Evolutionary conservation across 1,140 invertebrate species (phyloP).

Genomic region (Anagrus nilaparvatae): DNA sequence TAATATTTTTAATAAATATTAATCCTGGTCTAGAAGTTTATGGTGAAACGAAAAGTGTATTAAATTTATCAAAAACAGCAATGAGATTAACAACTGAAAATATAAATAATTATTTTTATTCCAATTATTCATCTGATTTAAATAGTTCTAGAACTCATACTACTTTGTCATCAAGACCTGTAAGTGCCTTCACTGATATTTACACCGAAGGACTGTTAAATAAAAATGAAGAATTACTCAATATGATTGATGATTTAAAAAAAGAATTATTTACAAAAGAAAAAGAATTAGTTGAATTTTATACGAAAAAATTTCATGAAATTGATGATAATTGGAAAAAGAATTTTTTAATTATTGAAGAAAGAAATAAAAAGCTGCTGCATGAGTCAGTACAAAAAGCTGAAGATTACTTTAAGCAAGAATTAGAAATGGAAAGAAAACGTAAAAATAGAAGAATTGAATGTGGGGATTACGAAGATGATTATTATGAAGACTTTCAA

Average conservation of each 20-base stretch:
- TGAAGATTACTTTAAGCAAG: constrained; percentile 26
- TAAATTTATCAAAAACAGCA: constrained; percentile 56
- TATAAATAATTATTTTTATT: too few species aligned
- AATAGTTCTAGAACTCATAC: background rate
- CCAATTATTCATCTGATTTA: too few species aligned
- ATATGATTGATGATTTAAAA: constrained; percentile 19
- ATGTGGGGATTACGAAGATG: constrained; percentile 14
- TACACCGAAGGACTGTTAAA: constrained; percentile 11
- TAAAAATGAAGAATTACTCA: constrained; percentile 17
- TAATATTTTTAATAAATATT: constrained; percentile 70
- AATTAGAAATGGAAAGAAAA: constrained; percentile 21
- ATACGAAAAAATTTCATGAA: constrained; percentile 21
- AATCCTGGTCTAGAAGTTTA: constrained; percentile 51
- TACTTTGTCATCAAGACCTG: background rate
- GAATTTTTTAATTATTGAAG: constrained; percentile 20
- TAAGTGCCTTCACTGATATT: background rate
- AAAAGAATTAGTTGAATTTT: constrained; percentile 26
- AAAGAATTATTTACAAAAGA: constrained; percentile 18
- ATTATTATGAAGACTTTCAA: constrained; percentile 4
- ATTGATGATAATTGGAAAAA: constrained; percentile 27
- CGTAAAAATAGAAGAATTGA: constrained; percentile 22
- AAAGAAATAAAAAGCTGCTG: constrained; percentile 20
- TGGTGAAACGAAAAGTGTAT: constrained; percentile 65
- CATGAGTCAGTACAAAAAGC: constrained; percentile 25
- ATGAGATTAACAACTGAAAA: constrained; percentile 45